Evolutionary conservation across 2,113 vertebrate genomes (phyloP).

Genomic region (Erythrolamprus reginae): DNA sequence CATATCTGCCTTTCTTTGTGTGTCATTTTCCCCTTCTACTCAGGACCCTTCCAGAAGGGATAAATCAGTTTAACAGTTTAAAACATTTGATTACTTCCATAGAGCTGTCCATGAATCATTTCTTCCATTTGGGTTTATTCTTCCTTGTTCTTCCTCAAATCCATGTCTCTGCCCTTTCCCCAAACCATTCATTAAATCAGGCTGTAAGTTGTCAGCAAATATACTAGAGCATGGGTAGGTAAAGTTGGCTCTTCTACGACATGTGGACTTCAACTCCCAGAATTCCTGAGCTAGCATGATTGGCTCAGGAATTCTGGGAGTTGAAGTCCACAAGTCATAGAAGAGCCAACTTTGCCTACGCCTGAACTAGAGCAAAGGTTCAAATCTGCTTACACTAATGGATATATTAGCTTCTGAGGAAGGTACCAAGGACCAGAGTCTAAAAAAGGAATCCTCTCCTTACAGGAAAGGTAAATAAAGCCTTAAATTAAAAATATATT

Average conservation of each 20-base stretch:
- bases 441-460: neutral
- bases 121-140: neutral
- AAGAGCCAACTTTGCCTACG: too few relatives aligned
- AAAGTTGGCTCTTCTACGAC: too few relatives aligned
- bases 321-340: too few relatives aligned
- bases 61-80: neutral
- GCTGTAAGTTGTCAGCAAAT: neutral
- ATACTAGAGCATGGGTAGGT: neutral
- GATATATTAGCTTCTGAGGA: neutral
- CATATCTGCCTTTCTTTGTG: neutral
- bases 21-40: neutral
- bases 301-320: too few relatives aligned
- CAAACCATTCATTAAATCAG: neutral
- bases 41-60: neutral
- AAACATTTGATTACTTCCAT: neutral
- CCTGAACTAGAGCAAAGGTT: neutral
- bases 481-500: neutral
- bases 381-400: neutral
- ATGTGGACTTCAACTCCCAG: too few relatives aligned
- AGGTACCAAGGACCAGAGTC: neutral
- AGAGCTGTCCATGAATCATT: neutral
- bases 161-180: neutral
- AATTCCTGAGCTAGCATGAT: too few relatives aligned
- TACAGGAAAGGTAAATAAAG: neutral
- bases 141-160: neutral